Conservation (phyloP, 2,113 vertebrate genomes). For the Colistium nudipinnis region DNA sequence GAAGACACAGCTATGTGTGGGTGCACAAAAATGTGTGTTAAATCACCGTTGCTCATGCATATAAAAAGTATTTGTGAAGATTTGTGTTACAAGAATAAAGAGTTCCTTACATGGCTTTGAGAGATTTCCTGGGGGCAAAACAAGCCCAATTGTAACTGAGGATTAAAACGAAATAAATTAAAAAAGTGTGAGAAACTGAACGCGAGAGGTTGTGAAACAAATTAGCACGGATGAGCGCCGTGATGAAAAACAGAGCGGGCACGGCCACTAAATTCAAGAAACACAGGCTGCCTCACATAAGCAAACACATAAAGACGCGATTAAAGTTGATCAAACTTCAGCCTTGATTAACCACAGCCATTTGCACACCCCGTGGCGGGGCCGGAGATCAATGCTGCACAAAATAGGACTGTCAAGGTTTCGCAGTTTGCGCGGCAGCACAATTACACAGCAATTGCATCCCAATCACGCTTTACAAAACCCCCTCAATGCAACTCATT, state of each 20-base stretch:
- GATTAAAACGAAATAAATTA: constrained; percentile 20
- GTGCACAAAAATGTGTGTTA: constrained; percentile 42
- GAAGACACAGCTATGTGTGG: constrained; percentile 30
- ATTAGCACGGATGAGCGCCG: constrained; percentile 57
- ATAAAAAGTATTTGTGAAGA: constrained; percentile 36
- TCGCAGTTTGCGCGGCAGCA: constrained; percentile 11
- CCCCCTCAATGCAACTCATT: not conserved
- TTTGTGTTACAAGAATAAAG: constrained; percentile 27
- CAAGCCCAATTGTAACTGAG: constrained; percentile 21
- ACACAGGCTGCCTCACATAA: constrained; percentile 39
- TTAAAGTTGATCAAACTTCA: constrained; percentile 74
- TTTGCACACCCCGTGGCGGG: constrained; percentile 39
- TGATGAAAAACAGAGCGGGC: constrained; percentile 66
- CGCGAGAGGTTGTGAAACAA: constrained; percentile 53
- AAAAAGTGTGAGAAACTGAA: constrained; percentile 56
- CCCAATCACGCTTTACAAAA: constrained; percentile 8
- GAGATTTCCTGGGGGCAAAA: not conserved
- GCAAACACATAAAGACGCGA: constrained; percentile 55
- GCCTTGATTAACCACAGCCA: constrained; percentile 58
- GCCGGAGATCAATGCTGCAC: constrained; percentile 30
- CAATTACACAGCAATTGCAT: constrained; percentile 32
- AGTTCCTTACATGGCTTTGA: constrained; percentile 15
- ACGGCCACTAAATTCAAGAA: constrained; percentile 39
- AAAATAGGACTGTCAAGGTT: constrained; percentile 30
- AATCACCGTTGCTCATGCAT: constrained; percentile 27